Conservation (phyloP, 2,797 vertebrate species). For the Calcarius lapponicus region DNA sequence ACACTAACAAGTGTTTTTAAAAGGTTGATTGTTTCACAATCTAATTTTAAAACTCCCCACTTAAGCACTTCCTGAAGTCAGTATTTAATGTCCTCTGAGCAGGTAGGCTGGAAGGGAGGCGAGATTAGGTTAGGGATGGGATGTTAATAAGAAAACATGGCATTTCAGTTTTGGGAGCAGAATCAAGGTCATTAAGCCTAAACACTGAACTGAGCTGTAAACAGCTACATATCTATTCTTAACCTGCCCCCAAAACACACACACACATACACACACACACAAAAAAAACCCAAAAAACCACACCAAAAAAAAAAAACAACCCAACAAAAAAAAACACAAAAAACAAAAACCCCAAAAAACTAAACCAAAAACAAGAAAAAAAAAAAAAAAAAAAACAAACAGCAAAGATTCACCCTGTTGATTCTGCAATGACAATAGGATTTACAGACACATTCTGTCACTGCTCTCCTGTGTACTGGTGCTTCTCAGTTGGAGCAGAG, state of each 20-base stretch:
- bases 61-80: background rate
- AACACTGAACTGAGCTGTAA: background rate
- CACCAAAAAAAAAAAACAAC: background rate
- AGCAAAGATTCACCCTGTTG: background rate
- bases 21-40: background rate
- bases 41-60: background rate
- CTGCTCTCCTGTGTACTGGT: rapidly evolving
- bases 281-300: no score
- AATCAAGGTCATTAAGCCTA: background rate
- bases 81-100: background rate
- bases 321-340: background rate
- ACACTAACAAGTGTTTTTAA: background rate
- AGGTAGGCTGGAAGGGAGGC: background rate
- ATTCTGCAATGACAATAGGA: background rate
- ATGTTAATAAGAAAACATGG: background rate
- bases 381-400: background rate
- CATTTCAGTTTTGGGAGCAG: background rate
- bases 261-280: background rate
- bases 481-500: background rate
- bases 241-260: background rate
- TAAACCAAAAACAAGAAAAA: no score
- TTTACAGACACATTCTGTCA: background rate
- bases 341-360: background rate
- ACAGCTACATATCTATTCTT: background rate
- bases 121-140: background rate